Base-by-base conservation (phyloP, 2,888 invertebrate species). In the Ectemnius continuus region DNA sequence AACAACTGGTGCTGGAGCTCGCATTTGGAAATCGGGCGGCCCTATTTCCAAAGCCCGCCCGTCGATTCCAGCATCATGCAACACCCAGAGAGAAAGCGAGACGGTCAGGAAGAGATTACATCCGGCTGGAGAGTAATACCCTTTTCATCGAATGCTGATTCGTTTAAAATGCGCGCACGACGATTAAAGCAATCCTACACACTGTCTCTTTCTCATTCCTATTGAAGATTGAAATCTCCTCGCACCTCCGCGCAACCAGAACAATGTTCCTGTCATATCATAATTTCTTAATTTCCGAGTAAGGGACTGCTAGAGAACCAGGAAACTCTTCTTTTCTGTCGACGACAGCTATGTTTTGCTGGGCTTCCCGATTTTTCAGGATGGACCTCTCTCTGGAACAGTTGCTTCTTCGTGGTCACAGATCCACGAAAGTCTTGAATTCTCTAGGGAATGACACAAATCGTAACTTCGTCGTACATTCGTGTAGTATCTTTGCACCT, bases 301-400 rank as follows among this genome's bases (percentile, higher is more conserved):
- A 48, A 56, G 57, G n/a, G 61, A 20, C 59, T 18, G 14, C 45
- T 45, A 45, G 47, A 52, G 52, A 16, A 14, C 4, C 14, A 52
- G 52, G 52, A 16, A 0, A 1, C 6, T 52, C 52, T 52, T 4
- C 14, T 13, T 28, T 0, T 1, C 1, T 20, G 61, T 2, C 6
- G 20, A 5, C 4, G 8, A n/a, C 20, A 14, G 1, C 60, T 18
- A 70, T 57, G 70, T 75, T 62, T 66, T 70, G 74, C 70, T 72
- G 70, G 75, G 63, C 36, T 69, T 16, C 18, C 45, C 77, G 73
- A 73, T 80, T 80, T 67, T 66, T 80, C 75, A 73, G 61, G 59
- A 63, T 16, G 60, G n/a, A 61, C 64, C 67, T 69, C 77, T 71
- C 62, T 0, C 4, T 36, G 14, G 52, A 73, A 73, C 77, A 75